Percentiles rank a stretch among this genome's conserved stretches.
Conservation (phyloP, 2,797 vertebrate genomes). For the Catostomus latipinnis region DNA sequence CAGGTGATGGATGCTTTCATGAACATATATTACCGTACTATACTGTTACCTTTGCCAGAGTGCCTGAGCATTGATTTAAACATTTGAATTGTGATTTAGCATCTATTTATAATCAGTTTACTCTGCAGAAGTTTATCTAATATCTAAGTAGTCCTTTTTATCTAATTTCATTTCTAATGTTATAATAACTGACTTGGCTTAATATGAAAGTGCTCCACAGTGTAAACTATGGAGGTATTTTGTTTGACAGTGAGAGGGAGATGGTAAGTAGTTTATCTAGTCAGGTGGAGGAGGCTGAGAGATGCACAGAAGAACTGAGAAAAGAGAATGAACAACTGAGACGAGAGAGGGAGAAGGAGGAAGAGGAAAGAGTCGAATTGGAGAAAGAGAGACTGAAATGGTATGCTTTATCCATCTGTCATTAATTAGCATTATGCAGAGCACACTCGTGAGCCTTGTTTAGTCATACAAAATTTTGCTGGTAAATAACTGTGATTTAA, state of each 20-base stretch:
- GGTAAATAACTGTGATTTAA: background rate
- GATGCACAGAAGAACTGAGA: constrained; percentile 72
- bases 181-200: too few species aligned
- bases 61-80: background rate
- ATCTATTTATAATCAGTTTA: background rate
- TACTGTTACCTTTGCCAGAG: background rate
- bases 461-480: background rate
- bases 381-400: constrained; percentile 70
- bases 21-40: background rate
- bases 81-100: background rate
- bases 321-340: constrained; percentile 73
- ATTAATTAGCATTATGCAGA: background rate
- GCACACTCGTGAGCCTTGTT: background rate
- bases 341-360: constrained; percentile 65
- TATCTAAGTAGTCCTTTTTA: too few species aligned
- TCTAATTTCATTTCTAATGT: too few species aligned
- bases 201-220: too few species aligned
- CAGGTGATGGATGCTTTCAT: constrained; percentile 31
- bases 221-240: background rate
- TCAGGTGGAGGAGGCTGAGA: constrained; percentile 76
- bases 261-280: constrained; percentile 67
- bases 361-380: constrained; percentile 73
- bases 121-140: too few species aligned
- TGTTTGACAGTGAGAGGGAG: constrained; percentile 71
- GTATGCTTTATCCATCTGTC: constrained; percentile 54